Evolutionary conservation across 2,888 invertebrate species (phyloP).

Genomic region (Heliconius ismenius): DNA sequence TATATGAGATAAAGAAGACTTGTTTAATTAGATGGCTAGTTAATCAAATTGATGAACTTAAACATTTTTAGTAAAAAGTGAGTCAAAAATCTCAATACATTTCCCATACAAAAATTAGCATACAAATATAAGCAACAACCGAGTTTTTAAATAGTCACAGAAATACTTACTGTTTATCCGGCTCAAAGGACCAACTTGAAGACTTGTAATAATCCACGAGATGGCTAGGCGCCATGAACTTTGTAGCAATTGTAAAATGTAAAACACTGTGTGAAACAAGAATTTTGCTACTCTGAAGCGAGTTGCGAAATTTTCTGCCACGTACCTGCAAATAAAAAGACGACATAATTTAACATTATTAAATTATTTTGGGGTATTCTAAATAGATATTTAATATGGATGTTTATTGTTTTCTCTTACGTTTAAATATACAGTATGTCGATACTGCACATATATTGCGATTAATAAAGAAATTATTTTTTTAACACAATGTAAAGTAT

Average conservation of each 20-base stretch:
- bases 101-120: slow-evolving; percentile 1
- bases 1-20: neutral
- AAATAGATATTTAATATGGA: neutral
- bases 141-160: slow-evolving; percentile 22
- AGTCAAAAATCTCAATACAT: neutral
- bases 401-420: neutral
- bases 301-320: slow-evolving; percentile 15
- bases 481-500: too few relatives aligned
- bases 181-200: slow-evolving; percentile 54
- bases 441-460: too few relatives aligned
- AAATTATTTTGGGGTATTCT: neutral
- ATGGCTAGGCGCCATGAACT: slow-evolving; percentile 51
- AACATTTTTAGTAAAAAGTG: neutral
- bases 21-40: neutral
- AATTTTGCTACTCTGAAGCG: slow-evolving; percentile 19
- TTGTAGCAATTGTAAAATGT: slow-evolving; percentile 58
- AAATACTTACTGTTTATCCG: slow-evolving; percentile 47
- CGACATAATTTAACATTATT: neutral
- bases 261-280: slow-evolving; percentile 44
- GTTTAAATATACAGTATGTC: neutral
- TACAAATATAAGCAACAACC: slow-evolving; percentile 10
- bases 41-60: neutral
- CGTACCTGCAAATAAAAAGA: slow-evolving; percentile 55
- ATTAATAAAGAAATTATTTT: too few relatives aligned
- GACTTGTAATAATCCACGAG: slow-evolving; percentile 51